Base-by-base conservation (phyloP, 1,140 invertebrate genomes). In the Trachelipus rathkii region DNA sequence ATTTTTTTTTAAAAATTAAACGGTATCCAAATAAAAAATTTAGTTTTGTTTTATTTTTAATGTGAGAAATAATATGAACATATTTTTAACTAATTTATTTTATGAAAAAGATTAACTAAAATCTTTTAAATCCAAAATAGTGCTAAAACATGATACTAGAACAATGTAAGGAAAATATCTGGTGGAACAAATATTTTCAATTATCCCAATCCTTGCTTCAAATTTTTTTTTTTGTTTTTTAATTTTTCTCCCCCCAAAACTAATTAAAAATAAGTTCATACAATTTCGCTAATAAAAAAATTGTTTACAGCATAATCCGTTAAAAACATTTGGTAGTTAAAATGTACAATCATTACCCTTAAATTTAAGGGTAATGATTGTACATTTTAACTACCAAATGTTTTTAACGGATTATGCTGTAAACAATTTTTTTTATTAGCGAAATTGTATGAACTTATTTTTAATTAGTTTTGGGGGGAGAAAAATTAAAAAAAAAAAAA, bases 241-340 rank as follows among this genome's bases (percentile, higher is more conserved):
- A 50, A 10, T n/a, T 50, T 50, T 50, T 50, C 46, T 50, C 15
- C 15, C 9, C 9, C 9, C 46, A 50, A 13, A 60, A 60, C 11
- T 60, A 60, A 60, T 60, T 60, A 60, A 60, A 60, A 60, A 60
- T 60, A 60, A 15, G 50, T 60, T 60, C 50, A 60, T 19, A 60
- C 33, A 33, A 33, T 60, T 60, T 60, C 11, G 50, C 11, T 19
- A 60, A 60, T 13, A 60, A 60, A 60, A 60, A 60, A 60, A 3
- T 15, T 4, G 19, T 15, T 60, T 60, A 19, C 11, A 60, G 50
- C 50, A 60, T 60, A 60, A 13, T 19, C 19, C 11, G 50, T 60
- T 60, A 60, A 4, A 60, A 2, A 60, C 50, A 33, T 33, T 33
- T 33, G 33, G 50, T 60, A 13, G 50, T 60, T 19, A 60, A 19